A percentile compares a stretch with the other conserved stretches of the same genome.
phyloP scores from a whole-genome alignment of 2,888 invertebrate species.

The Lithophane socia region DNA sequence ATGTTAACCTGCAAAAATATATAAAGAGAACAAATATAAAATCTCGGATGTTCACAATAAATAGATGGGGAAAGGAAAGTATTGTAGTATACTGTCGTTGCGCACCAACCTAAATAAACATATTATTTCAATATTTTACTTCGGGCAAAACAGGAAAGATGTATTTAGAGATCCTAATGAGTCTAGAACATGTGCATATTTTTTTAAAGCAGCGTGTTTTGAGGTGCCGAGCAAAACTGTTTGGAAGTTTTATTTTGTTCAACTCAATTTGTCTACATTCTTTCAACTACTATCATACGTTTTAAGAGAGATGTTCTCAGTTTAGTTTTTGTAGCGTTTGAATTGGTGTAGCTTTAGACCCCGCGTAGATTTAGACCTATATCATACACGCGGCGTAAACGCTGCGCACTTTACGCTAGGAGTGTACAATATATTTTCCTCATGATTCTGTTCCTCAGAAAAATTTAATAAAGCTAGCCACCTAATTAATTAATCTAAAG shows the following conservation, averaged over 20 bases:
- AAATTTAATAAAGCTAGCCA: background rate
- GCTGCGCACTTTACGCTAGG: background rate
- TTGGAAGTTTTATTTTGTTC: constrained; percentile 9
- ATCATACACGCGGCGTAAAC: too few species aligned
- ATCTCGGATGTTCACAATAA: constrained; percentile 20
- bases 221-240: background rate
- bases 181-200: background rate
- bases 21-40: constrained; percentile 28
- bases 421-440: background rate
- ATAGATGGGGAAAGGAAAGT: constrained; percentile 2
- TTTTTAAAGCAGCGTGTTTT: background rate
- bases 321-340: background rate
- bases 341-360: background rate
- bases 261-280: constrained; percentile 27
- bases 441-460: background rate
- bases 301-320: constrained; percentile 10
- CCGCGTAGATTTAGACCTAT: background rate
- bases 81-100: background rate
- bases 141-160: background rate
- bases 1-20: constrained; percentile 77
- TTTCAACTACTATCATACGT: background rate
- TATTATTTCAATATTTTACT: background rate
- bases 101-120: background rate
- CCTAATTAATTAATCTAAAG: background rate
- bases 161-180: background rate